Base-by-base conservation (phyloP, 2,113 vertebrate species). In the Amphiprion percula region DNA sequence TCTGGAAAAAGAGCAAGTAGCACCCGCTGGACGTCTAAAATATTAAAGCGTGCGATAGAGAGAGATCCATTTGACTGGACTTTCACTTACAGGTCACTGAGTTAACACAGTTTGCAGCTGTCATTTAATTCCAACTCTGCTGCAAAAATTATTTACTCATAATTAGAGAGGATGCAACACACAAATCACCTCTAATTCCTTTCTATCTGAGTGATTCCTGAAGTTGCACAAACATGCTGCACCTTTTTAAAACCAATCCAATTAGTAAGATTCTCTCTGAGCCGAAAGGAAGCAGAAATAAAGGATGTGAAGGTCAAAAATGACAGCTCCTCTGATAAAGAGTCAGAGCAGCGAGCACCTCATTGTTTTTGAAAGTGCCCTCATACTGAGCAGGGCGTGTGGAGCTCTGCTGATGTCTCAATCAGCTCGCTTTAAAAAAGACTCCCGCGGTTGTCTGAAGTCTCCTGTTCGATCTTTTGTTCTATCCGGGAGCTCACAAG, bases 41-140 rank as follows among this genome's bases (percentile, higher is more conserved):
- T 65, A 59, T 28, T 69, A 78, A 86, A 68, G 63, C 52, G 5
- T 26, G 46, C 66, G 46, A 49, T 41, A 80, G 74, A 82, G 17
- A 11, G 17, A 11, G 28, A 17, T 64, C 66, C 26, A 41, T 81
- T 61, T 69, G 62, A 80, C 55, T 68, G 52, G 72, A 85, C 74
- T 82, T 84, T 61, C 72, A 86, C 84, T 91, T 88, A 86, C 82
- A 83, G 68, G 71, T 28, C 30, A 26, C 61, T 21, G 26, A 37
- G 49, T 67, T 82, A 17, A 70, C 71, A 66, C 58, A 64, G 71
- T 81, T n/a, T 44, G 44, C 50, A 59, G 55, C 63, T 83, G 76
- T 59, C 55, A 49, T 53, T 64, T 28, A 55, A 69, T 28, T 56
- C n/a, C 19, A 17, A 6, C 37, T 24, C n/a, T 28, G 23, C 54